These are phyloP conservation scores for Psophia crepitans DNA, from an alignment of 2,113 vertebrate species.

Conservation along the genomic window DNA sequence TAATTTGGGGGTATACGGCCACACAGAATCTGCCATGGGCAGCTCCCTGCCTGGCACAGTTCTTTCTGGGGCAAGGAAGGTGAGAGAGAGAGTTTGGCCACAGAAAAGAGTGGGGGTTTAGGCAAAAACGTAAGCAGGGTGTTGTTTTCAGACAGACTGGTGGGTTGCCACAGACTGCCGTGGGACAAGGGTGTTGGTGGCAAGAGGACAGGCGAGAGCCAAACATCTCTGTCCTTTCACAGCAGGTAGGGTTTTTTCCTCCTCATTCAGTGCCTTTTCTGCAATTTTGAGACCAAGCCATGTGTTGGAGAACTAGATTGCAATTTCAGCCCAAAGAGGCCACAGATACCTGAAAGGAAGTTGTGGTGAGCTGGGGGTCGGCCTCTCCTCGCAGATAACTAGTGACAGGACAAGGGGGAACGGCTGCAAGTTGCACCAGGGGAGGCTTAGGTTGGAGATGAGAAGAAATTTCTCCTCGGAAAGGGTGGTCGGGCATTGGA, in stretches of 20 bases:
- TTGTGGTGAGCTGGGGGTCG: too few relatives aligned
- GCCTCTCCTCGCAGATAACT: too few relatives aligned
- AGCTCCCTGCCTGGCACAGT: not conserved
- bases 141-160: not conserved
- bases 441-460: too few relatives aligned
- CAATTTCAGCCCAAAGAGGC: not conserved
- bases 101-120: not conserved
- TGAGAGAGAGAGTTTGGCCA: not conserved
- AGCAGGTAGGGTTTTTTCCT: not conserved
- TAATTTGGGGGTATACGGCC: not conserved
- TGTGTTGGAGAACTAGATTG: rapidly evolving
- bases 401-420: too few relatives aligned
- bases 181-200: not conserved
- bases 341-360: too few relatives aligned
- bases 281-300: not conserved
- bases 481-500: too few relatives aligned
- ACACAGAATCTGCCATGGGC: not conserved
- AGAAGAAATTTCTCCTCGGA: too few relatives aligned
- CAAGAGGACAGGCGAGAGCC: not conserved
- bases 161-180: not conserved
- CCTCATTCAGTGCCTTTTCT: not conserved
- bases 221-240: not conserved
- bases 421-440: too few relatives aligned
- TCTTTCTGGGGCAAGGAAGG: rapidly evolving
- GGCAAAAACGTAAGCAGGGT: not conserved